Evolutionary conservation across 2,888 invertebrate species (phyloP).

Genomic region (Limnephilus rhombicus): DNA sequence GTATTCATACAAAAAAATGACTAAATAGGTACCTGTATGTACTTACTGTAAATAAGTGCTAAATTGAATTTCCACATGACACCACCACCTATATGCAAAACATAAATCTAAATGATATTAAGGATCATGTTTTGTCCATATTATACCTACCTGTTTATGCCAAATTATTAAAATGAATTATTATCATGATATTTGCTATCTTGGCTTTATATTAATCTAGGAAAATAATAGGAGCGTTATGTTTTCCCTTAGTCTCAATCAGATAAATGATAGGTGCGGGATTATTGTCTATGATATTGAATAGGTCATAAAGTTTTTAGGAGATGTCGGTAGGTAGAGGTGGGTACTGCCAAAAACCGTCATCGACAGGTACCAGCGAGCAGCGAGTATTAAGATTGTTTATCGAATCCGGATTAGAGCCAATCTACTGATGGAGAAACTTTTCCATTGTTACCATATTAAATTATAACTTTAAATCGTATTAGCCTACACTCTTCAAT

Average conservation of each 20-base stretch:
- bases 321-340: background rate
- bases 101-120: too few species aligned
- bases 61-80: background rate
- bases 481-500: constrained; percentile 52
- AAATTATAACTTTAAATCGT: constrained; percentile 52
- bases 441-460: constrained; percentile 55
- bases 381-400: constrained; percentile 10
- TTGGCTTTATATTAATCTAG: background rate
- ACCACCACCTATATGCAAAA: background rate
- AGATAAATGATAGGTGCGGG: background rate
- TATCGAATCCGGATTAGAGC: constrained; percentile 41
- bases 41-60: too few species aligned
- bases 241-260: background rate
- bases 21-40: too few species aligned
- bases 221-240: background rate
- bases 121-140: background rate
- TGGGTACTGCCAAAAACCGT: background rate
- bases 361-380: background rate
- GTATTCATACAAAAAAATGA: too few species aligned
- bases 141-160: background rate
- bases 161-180: background rate
- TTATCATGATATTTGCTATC: background rate
- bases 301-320: constrained; percentile 1
- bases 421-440: constrained; percentile 48
- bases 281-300: background rate